Base-by-base conservation (phyloP, 2,888 invertebrate genomes). In the Orthosia gracilis region DNA sequence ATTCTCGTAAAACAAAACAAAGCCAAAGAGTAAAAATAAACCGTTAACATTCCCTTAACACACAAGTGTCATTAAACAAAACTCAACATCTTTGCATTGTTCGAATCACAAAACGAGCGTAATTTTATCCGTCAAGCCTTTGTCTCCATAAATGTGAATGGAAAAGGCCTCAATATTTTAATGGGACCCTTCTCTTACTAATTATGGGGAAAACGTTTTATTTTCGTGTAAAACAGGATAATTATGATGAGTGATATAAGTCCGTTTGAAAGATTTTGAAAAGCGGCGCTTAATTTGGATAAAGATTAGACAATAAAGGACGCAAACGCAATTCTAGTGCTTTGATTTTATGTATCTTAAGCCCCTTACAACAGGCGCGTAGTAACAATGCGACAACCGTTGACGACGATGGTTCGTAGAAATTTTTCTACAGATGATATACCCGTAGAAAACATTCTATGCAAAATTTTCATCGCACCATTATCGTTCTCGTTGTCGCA, bases 71-170 rank as follows among this genome's bases (percentile, higher is more conserved):
- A 62, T 76, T 80, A 69, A 62, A 73, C 23, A 64, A 62, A 64
- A 58, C 67, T 70, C 61, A 47, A 71, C 64, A 50, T 52, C 73
- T 72, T 50, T 26, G 31, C 66, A 78, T 80, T 82, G 78, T 82
- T 81, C 67, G 78, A 80, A 79, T 80, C 67, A 61, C 69, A 73
- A 69, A 87, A 87, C 76, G 81, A 82, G 79, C 76, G 80, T 84
- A 75, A 85, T 82, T 78, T 54, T 72, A 72, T 81, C 77, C 67
- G 69, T 50, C 23, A 74, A 73, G 69, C 78, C 76, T 87, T 86
- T 86, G 80, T 85, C 72, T 61, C 67, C 50, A 59, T 69, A 76
- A 81, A 78, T 69, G 55, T 57, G 73, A 71, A 45, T 58, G 31
- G 45, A 64, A 70, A 64, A 65, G 58, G 57, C 58, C 71, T 68